phyloP scores from a whole-genome alignment of 1,140 invertebrate genomes.

The Leptonema lineaticorne region DNA sequence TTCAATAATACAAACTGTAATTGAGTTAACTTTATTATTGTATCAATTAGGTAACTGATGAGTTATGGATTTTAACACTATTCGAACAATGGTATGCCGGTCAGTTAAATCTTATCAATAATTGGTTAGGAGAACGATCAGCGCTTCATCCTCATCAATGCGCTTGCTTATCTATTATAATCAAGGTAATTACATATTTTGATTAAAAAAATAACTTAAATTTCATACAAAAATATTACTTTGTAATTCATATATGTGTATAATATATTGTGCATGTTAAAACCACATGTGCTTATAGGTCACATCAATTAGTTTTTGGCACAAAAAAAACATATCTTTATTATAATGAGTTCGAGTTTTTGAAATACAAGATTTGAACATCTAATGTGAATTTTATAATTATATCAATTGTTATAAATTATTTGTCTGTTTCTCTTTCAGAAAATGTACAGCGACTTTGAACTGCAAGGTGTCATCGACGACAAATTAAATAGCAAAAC shows the following conservation, averaged over 20 bases:
- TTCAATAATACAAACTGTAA: no score
- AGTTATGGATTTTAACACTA: conserved; percentile 95
- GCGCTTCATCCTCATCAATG: conserved; percentile 96
- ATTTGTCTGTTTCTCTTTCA: conserved; percentile 53
- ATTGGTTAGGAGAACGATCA: conserved; percentile 92
- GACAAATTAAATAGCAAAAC: conserved; percentile 97
- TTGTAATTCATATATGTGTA: background rate
- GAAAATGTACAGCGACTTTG: conserved; percentile 99
- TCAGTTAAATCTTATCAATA: conserved; percentile 92
- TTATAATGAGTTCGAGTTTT: no score
- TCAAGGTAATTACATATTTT: conserved; percentile 67
- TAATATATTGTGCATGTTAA: no score
- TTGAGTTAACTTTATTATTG: no score
- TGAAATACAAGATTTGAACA: no score
- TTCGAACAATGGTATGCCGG: conserved; percentile 98
- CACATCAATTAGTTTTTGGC: background rate
- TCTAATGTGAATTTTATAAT: background rate
- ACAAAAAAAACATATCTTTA: background rate
- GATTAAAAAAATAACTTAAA: background rate
- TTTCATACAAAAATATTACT: background rate
- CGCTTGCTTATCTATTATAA: conserved; percentile 92
- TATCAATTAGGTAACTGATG: conserved; percentile 67
- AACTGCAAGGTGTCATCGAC: conserved; percentile 97
- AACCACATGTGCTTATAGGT: no score
- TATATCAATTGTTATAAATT: background rate